Evolutionary conservation across 1,140 invertebrate species (phyloP), one percentile per base, ranked within the genome.

Genomic region (Lycorma delicatula): DNA sequence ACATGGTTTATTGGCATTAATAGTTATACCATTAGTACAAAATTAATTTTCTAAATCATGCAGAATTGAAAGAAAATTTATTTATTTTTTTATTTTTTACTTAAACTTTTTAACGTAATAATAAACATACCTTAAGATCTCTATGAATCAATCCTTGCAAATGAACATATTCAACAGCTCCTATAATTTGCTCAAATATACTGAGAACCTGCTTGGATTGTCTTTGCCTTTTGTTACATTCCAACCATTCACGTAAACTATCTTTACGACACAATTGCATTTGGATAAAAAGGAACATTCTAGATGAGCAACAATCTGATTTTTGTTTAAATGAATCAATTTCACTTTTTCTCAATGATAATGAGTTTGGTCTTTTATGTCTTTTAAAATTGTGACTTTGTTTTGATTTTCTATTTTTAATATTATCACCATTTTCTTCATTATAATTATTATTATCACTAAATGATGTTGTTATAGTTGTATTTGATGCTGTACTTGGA

Each of bases 141-240:
- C 94, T 78, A 73, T 98, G 94, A 70, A 98, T 97, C 0, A 98
- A 77, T 3, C 90, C 88, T 63, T 86, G 83, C 0, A 85, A 70
- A 75, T 98, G 96, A 0, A 98, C 88, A 75, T 98, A 98, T 58
- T 95, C 88, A 6, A 98, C 93, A 23, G 93, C 96, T 60, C 86
- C 80, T 1, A 95, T 83, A 66, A 98, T 97, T 74, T 98, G 93
- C 65, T 85, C 79, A 75, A 98, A 98, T 56, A 97, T 86, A 50
- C 81, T 77, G 23, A 89, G 75, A 20, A 89, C 77, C 65, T 78
- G 66, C 1, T 54, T 61, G 31, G 71, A 64, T 66, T 83, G 66
- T 49, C 81, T 65, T 5, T 67, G 31, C 23, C 49, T 60, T 31
- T 72, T 74, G 62, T 76, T 73, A 12, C 74, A 73, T 47, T 76